Base-by-base conservation (phyloP, 2,888 invertebrate genomes). In the Tinea semifulvella region DNA sequence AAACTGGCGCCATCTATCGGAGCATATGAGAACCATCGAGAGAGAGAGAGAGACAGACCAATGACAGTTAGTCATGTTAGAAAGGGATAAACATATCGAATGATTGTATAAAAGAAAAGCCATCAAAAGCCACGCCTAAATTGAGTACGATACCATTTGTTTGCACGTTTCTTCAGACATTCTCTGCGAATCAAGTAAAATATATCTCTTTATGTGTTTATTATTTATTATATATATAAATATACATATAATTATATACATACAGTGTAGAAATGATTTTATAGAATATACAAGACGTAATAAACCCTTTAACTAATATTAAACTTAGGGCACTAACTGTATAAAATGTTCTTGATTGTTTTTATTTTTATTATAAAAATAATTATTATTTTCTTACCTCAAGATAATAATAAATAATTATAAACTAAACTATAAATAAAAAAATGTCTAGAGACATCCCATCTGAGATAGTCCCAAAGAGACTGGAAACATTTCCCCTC, bases 101-200 rank as follows among this genome's bases (percentile, higher is more conserved):
- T 77, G 76, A 73, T 65, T 63, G 65, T 58, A 75, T 75, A 73
- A 73, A 45, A 76, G 62, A 71, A 68, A 79, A 77, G 76, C 77
- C 63, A 40, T 17, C 18, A n/a, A 77, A 80, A 80, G 79, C 79
- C 77, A 80, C 79, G 76, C 77, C 79, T 80, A 80, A 61, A 64
- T 65, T 68, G 61, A 61, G 69, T 79, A 79, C 77, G 65, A 72
- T 89, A 89, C 89, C 89, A 89, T 88, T 82, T 88, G 87, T 87
- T 89, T 89, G 88, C 88, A 88, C 85, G 87, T 85, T 84, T 89
- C 89, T 85, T 89, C 88, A 84, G 88, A 88, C 87, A 88, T 88
- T 88, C 86, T 88, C 89, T 89, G 89, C 85, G 88, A 88, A 87
- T 79, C 71, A 85, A 85, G 84, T 77, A 77, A 75, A 74, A 43